phyloP scores from a whole-genome alignment of 2,113 vertebrate species.

The Gobio gobio region DNA sequence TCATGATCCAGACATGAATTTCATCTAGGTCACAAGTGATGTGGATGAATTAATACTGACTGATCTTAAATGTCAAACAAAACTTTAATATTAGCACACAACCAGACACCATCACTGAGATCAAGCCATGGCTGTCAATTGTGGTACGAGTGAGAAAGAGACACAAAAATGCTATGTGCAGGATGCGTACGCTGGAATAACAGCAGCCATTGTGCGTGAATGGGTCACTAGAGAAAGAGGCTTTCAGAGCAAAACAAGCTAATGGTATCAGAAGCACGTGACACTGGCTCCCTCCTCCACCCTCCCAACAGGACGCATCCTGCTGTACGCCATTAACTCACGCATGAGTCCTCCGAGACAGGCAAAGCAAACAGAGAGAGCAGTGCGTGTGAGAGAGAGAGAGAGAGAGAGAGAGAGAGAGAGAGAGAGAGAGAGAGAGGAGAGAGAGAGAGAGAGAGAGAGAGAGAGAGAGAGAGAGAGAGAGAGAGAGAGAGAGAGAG shows the following conservation, averaged over 20 bases:
- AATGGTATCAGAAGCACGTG: conserved; percentile 57
- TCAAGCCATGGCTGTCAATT: background rate
- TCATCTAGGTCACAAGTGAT: conserved; percentile 47
- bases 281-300: conserved; percentile 50
- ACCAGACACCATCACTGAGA: background rate
- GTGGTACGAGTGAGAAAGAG: background rate
- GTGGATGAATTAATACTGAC: conserved; percentile 50
- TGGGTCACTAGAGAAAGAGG: conserved; percentile 57
- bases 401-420: conserved; percentile 21
- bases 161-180: conserved; percentile 10
- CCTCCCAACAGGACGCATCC: conserved; percentile 60
- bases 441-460: background rate
- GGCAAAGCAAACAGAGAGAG: conserved; percentile 38
- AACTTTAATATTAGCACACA: conserved; percentile 38
- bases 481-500: conserved; percentile 25
- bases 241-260: conserved; percentile 57
- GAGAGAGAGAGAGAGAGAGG: background rate
- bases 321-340: conserved; percentile 59
- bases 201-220: conserved; percentile 51
- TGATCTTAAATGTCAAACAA: conserved; percentile 45
- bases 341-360: conserved; percentile 56
- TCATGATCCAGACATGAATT: background rate
- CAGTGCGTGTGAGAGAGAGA: background rate
- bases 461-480: background rate
- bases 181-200: conserved; percentile 31